Conservation (phyloP, 1,140 invertebrate genomes). For the Lycorma delicatula region DNA sequence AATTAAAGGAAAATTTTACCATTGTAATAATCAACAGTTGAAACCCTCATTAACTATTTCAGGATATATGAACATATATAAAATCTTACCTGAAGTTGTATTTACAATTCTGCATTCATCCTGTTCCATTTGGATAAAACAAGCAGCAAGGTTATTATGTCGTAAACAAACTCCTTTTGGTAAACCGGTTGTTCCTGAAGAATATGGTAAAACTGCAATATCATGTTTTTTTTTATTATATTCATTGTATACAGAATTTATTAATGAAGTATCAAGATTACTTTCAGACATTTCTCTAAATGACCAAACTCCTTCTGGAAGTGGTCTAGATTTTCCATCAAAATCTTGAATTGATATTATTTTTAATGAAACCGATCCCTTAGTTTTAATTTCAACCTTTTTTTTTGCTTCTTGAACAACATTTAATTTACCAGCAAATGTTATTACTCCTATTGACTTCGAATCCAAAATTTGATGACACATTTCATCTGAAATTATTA, state of each 20-base stretch:
- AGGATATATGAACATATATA: too few species aligned
- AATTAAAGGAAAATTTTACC: too few species aligned
- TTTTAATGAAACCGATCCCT: not conserved
- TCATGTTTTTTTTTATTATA: not conserved
- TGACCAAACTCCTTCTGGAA: not conserved
- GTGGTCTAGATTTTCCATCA: not conserved
- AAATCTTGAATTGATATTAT: not conserved
- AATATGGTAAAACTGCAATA: conserved; percentile 37
- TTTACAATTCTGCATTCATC: too few species aligned
- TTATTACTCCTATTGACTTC: not conserved
- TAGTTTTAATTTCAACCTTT: not conserved
- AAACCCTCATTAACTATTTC: too few species aligned
- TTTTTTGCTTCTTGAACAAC: not conserved
- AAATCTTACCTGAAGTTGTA: too few species aligned
- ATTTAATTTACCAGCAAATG: not conserved
- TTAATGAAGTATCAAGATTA: not conserved
- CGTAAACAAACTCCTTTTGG: conserved; percentile 82
- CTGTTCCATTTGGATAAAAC: too few species aligned
- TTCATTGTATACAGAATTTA: conserved; percentile 26
- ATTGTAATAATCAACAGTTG: too few species aligned
- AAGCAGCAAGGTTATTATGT: conserved; percentile 54
- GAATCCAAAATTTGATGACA: not conserved
- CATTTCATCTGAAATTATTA: conserved; percentile 10
- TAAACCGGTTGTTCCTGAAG: conserved; percentile 65
- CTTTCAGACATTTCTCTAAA: not conserved